Conservation (phyloP, 35 echinoderm and acorn worm species). For the Apostichopus californicus region DNA sequence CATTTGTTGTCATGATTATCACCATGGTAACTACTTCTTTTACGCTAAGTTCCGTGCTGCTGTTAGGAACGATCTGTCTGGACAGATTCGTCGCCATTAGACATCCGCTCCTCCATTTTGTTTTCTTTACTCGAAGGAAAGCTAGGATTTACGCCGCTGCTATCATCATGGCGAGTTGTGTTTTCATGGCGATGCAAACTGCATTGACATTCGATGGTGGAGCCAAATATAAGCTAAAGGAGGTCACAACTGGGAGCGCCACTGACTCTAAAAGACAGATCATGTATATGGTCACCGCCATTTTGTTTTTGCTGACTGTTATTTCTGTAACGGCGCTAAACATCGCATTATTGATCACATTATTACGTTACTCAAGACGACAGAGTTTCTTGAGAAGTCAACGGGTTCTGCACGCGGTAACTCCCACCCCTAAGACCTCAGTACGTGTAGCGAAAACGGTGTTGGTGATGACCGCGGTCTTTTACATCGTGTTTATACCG, state of each 20-base stretch:
- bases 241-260: neutral
- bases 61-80: neutral
- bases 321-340: neutral
- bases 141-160: neutral
- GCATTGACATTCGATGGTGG: neutral
- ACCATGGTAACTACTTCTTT: conserved; percentile 7
- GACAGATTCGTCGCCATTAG: conserved; percentile 8
- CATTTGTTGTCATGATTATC: neutral
- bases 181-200: neutral
- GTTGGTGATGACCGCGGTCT: conserved; percentile 14
- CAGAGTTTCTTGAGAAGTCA: neutral
- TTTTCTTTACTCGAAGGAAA: neutral
- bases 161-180: neutral
- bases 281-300: neutral
- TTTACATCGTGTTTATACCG: conserved; percentile 1
- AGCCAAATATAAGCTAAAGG: neutral
- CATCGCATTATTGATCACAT: neutral
- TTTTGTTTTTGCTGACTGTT: neutral
- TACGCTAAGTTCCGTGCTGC: conserved; percentile 8
- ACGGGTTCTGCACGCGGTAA: too few relatives aligned
- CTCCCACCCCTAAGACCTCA: neutral
- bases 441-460: neutral
- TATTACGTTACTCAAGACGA: neutral
- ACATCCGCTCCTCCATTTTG: neutral
- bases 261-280: neutral